Percentiles rank a stretch among this genome's conserved stretches.
Evolutionary conservation across 1,140 invertebrate genomes (phyloP).

Genomic region (Orussus abietinus): DNA sequence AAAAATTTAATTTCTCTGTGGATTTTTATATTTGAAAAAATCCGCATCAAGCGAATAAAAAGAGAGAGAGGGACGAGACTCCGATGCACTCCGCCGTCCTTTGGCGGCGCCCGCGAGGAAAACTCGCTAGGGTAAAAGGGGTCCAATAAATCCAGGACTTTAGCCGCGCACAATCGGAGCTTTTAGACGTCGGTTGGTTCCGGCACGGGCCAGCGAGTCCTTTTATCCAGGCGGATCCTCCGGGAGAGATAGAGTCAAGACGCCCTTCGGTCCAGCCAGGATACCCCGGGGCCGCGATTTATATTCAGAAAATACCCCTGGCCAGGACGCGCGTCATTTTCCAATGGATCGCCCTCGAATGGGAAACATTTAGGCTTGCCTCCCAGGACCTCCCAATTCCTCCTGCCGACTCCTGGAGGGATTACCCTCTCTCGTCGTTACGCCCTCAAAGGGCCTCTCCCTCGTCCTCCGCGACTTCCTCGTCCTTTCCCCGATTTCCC

Average conservation of each 20-base stretch:
- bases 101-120: slow-evolving; percentile 8
- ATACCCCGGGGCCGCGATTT: slow-evolving; percentile 27
- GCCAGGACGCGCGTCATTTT: slow-evolving; percentile 26
- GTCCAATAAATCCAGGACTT: slow-evolving; percentile 23
- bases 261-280: too few relatives aligned
- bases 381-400: slow-evolving; percentile 14
- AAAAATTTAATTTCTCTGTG: too few relatives aligned
- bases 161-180: slow-evolving; percentile 27
- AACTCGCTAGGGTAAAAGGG: slow-evolving; percentile 15
- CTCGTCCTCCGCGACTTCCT: background rate
- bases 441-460: slow-evolving; percentile 16
- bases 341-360: slow-evolving; percentile 26
- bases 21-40: too few relatives aligned
- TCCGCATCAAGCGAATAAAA: too few relatives aligned
- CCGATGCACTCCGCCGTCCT: too few relatives aligned
- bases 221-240: slow-evolving; percentile 26
- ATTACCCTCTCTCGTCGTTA: slow-evolving; percentile 19
- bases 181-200: slow-evolving; percentile 27
- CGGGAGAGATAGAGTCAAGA: too few relatives aligned
- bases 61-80: too few relatives aligned
- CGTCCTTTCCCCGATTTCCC: too few relatives aligned
- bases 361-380: slow-evolving; percentile 27
- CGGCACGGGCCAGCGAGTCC: slow-evolving; percentile 22
- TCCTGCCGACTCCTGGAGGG: slow-evolving; percentile 16
- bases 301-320: slow-evolving; percentile 29